Conservation (phyloP, 1,140 invertebrate genomes). For the Diachasma alloeum region DNA sequence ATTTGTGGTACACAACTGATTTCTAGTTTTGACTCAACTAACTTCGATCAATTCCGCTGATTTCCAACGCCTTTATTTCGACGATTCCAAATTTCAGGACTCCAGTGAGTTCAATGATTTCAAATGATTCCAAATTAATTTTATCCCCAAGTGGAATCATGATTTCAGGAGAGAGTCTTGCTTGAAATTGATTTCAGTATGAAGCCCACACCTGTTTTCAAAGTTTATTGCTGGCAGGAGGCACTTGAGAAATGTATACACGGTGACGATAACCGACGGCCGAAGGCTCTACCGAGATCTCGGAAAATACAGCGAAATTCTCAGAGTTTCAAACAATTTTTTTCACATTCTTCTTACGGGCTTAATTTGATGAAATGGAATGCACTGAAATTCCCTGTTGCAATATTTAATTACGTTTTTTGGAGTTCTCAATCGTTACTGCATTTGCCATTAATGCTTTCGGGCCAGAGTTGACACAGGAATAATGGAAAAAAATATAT, state of each 20-base stretch:
- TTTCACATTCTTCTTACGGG: not conserved
- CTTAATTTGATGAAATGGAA: not conserved
- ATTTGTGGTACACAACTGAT: too few species aligned
- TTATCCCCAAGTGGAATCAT: too few species aligned
- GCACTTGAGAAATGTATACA: not conserved
- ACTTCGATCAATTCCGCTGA: too few species aligned
- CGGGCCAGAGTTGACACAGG: not conserved
- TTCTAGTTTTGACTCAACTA: too few species aligned
- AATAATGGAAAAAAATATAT: not conserved
- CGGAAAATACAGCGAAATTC: not conserved
- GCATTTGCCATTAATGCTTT: not conserved
- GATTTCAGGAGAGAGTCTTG: too few species aligned
- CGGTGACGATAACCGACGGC: not conserved
- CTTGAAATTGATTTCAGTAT: not conserved
- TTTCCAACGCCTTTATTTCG: too few species aligned
- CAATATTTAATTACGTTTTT: too few species aligned
- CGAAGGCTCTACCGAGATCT: not conserved
- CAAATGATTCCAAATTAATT: too few species aligned
- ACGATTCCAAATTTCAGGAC: too few species aligned
- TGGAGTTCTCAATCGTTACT: not conserved
- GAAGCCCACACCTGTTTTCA: not conserved
- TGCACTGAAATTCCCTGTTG: too few species aligned
- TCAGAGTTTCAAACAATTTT: not conserved
- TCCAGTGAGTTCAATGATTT: too few species aligned
- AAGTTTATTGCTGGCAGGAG: not conserved